phyloP scores from a whole-genome alignment of 1,140 invertebrate species.

The Melanaphis sacchari region DNA sequence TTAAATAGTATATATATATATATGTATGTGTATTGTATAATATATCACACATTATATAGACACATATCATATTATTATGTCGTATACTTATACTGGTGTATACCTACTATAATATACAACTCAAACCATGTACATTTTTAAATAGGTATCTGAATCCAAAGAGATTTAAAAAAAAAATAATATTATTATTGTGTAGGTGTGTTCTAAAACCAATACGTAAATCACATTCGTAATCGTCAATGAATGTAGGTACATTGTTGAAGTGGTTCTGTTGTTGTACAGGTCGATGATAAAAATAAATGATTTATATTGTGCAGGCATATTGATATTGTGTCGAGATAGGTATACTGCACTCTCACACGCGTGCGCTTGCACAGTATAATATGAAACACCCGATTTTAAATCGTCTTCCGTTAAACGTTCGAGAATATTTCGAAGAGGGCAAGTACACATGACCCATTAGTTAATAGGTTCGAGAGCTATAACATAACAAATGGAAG shows the following conservation, averaged over 20 bases:
- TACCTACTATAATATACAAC: background rate
- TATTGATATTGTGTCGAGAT: slow-evolving; percentile 39
- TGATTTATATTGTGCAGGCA: slow-evolving; percentile 13
- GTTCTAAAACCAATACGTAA: slow-evolving; percentile 14
- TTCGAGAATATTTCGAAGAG: background rate
- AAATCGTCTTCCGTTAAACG: slow-evolving; percentile 16
- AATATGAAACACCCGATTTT: slow-evolving; percentile 15
- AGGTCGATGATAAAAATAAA: slow-evolving; percentile 3
- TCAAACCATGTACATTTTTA: background rate
- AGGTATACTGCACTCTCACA: background rate
- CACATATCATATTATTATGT: background rate
- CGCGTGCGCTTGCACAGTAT: background rate
- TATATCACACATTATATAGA: background rate
- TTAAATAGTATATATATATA: background rate
- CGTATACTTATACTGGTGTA: background rate
- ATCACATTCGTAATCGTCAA: slow-evolving; percentile 35
- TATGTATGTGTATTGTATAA: background rate
- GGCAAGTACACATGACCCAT: background rate
- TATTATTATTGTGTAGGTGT: background rate
- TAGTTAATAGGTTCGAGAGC: slow-evolving; percentile 45
- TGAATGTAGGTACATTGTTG: background rate
- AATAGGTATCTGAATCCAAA: background rate
- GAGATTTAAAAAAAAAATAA: slow-evolving; percentile 6
- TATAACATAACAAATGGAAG: slow-evolving; percentile 9
- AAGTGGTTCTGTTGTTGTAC: background rate